Evolutionary conservation across 2,888 invertebrate species (phyloP).

Genomic region (Mythimna loreyi): DNA sequence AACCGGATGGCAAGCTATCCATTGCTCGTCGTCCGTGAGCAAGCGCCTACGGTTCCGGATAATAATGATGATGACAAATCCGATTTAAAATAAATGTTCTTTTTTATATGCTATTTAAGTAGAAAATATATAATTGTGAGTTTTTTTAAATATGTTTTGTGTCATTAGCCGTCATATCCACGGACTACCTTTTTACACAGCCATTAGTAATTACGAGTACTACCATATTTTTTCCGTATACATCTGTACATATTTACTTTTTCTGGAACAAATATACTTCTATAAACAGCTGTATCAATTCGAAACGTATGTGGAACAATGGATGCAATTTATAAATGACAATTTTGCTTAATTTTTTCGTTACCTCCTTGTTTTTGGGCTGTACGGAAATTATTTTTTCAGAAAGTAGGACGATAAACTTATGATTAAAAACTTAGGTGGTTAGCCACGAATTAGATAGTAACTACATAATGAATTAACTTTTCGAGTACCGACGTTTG

Average conservation of each 20-base stretch:
- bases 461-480: background rate
- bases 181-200: background rate
- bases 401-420: slow-evolving; percentile 10
- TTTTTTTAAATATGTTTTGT: slow-evolving; percentile 3
- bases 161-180: background rate
- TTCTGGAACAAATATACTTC: slow-evolving; percentile 41
- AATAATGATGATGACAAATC: too few relatives aligned
- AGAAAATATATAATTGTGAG: background rate
- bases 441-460: background rate
- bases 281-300: slow-evolving; percentile 57
- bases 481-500: too few relatives aligned
- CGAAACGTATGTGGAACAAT: slow-evolving; percentile 47
- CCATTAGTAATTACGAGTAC: slow-evolving; percentile 16
- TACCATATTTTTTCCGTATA: slow-evolving; percentile 34
- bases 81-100: too few relatives aligned
- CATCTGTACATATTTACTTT: slow-evolving; percentile 49
- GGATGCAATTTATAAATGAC: slow-evolving; percentile 33
- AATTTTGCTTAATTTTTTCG: slow-evolving; percentile 20
- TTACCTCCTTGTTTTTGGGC: slow-evolving; percentile 29
- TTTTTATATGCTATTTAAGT: background rate
- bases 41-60: too few relatives aligned
- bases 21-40: too few relatives aligned
- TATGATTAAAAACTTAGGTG: background rate
- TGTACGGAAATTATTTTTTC: too few relatives aligned
- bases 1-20: too few relatives aligned